Conservation (phyloP, 2,888 invertebrate genomes). For the Amphiduros pacificus region DNA sequence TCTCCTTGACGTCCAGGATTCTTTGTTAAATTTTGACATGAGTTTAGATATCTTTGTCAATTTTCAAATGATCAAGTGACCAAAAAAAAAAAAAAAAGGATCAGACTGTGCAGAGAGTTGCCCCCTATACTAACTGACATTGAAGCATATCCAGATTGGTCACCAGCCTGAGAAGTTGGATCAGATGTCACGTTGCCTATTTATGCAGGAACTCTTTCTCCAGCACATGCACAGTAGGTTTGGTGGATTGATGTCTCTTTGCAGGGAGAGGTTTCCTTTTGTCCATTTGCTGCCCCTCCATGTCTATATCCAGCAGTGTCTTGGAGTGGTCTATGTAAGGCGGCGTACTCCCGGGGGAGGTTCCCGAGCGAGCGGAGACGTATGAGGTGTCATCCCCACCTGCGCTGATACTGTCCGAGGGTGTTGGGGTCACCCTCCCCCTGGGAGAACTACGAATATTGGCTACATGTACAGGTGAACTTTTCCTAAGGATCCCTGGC, state of each 20-base stretch:
- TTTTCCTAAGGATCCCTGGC: conserved; percentile 27
- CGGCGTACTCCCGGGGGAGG: conserved; percentile 68
- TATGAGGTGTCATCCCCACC: conserved; percentile 79
- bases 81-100: too few species aligned
- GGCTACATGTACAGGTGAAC: conserved; percentile 19
- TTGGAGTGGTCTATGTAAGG: conserved; percentile 52
- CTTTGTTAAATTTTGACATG: too few species aligned
- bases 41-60: too few species aligned
- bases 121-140: too few species aligned
- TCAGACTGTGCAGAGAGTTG: too few species aligned
- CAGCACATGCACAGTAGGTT: conserved; percentile 23
- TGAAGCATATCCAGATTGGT: too few species aligned
- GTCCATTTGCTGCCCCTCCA: conserved; percentile 56
- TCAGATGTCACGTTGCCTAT: neutral
- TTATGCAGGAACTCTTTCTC: conserved; percentile 29
- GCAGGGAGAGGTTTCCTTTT: conserved; percentile 45
- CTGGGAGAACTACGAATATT: conserved; percentile 4
- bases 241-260: conserved; percentile 7
- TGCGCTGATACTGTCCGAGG: conserved; percentile 66
- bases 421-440: conserved; percentile 27
- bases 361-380: conserved; percentile 65
- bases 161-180: neutral
- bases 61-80: too few species aligned
- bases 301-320: conserved; percentile 56
- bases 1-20: too few species aligned